Evolutionary conservation across 2,797 vertebrate genomes (phyloP), one percentile per base, ranked within the genome.

Genomic region (Sebastes steindachneri): DNA sequence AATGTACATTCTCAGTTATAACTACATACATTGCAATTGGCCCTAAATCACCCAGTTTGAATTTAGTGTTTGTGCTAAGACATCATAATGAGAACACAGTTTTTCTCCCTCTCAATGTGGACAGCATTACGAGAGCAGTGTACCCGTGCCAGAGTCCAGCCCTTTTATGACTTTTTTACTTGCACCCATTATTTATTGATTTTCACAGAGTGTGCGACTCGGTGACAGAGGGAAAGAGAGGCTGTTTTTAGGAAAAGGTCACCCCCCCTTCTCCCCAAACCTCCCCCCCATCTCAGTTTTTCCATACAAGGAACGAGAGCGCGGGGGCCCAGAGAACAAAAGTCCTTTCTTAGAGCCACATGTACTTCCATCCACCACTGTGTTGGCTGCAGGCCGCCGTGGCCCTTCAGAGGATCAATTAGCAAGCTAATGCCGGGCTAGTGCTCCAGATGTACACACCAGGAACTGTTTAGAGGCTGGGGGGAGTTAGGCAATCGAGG

Each of bases 271-370:
- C 63, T 45, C 33, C 54, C 19, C 62, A 15, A 60, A 62, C 26
- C 68, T 67, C 57, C 4, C 65, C 75, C 84, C 88, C 79, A 79
- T 75, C 87, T 93, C 93, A 93, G 41, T 93, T 94, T 95, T 95
- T 95, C 94, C 94, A 87, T 70, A 68, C 68, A 62, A 80, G 87
- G 76, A 91, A 88, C 9, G 26, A 80, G 84, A 88, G 86, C 29
- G n/a, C 15, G 71, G 89, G 89, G 89, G 82, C 86, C 80, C 37
- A 0, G 85, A 95, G 93, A 95, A 95, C 95, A 95, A 95, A 95
- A 94, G 93, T 85, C 87, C 92, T 95, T 95, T 95, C 92, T 94
- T 93, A 89, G 68, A 60, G 77, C 87, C 77, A 88, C 87, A 91
- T 89, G 86, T 75, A 84, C 86, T 79, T 77, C 76, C 77, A 84